Percentiles rank a stretch among this genome's conserved stretches.
Conservation (phyloP, 2,888 invertebrate genomes). For the Dendrolimus pini region DNA sequence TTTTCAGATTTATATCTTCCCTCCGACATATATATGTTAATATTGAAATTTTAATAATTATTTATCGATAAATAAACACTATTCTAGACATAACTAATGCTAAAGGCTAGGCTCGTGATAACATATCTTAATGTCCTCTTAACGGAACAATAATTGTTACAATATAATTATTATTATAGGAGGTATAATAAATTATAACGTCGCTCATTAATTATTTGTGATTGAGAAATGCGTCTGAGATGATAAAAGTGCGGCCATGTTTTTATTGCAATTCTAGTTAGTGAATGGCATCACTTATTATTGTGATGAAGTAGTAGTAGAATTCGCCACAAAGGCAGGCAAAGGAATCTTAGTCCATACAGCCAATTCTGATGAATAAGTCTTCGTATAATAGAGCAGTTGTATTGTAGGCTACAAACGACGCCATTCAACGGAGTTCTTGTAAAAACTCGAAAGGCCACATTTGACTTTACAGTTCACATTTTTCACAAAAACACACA, state of each 20-base stretch:
- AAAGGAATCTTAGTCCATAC: no score
- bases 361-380: no score
- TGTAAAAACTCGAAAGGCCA: no score
- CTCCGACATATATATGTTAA: no score
- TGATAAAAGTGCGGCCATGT: slow-evolving; percentile 24
- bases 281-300: not conserved
- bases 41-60: no score
- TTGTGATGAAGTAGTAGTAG: not conserved
- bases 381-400: no score
- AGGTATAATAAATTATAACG: slow-evolving; percentile 53
- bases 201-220: slow-evolving; percentile 54
- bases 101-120: not conserved
- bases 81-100: not conserved
- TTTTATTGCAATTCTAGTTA: slow-evolving; percentile 5
- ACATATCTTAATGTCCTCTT: slow-evolving; percentile 56
- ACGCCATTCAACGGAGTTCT: no score
- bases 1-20: no score
- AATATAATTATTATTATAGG: slow-evolving; percentile 64
- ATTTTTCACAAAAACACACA: no score
- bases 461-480: no score
- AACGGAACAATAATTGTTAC: slow-evolving; percentile 67
- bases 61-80: not conserved
- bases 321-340: no score
- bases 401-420: no score
- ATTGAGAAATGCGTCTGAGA: slow-evolving; percentile 56